These are phyloP conservation scores for Corythornis vintsioides DNA, from an alignment of 2,113 vertebrate genomes.

Conservation along the genomic window DNA sequence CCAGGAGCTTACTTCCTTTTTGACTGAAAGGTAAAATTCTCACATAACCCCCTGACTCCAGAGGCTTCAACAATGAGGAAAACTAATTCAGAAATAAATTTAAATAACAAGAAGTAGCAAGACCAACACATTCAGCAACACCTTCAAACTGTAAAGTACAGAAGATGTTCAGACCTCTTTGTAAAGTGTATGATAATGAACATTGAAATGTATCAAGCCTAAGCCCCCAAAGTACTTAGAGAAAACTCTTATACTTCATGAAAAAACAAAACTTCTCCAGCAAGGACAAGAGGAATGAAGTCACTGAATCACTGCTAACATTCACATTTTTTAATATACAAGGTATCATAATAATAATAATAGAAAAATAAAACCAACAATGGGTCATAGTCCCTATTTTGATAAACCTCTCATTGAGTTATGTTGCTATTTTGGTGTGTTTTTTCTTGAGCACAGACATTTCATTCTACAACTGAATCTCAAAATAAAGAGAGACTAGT, in stretches of 20 bases:
- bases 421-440: neutral
- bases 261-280: neutral
- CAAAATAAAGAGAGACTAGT: neutral
- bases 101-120: neutral
- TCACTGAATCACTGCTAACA: neutral
- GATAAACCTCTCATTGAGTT: neutral
- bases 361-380: neutral
- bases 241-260: neutral
- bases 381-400: neutral
- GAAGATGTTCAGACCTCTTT: neutral
- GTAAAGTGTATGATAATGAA: neutral
- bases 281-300: neutral
- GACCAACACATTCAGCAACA: neutral
- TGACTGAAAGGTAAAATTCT: slow-evolving; percentile 27
- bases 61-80: neutral
- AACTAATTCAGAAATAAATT: neutral
- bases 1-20: neutral
- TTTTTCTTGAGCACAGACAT: neutral
- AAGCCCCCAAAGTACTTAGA: neutral
- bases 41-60: neutral
- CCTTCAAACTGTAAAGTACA: neutral
- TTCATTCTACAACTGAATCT: neutral
- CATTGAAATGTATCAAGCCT: neutral
- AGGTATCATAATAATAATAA: neutral
- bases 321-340: neutral